Conservation (phyloP, 2,888 invertebrate genomes). For the Aporophyla nigra region DNA sequence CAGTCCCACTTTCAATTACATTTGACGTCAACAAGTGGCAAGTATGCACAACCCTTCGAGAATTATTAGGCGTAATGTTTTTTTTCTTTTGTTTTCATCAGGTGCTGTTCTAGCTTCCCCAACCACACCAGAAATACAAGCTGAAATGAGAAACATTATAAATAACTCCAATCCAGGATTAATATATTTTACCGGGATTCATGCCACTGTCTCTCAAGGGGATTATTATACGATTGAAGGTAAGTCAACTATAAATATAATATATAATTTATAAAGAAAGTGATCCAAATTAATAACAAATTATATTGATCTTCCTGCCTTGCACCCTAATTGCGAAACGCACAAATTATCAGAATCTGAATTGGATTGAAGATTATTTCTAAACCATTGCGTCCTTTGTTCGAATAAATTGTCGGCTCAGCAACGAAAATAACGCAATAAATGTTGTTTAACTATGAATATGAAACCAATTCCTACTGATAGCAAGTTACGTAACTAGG, state of each 20-base stretch:
- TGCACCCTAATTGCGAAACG: too few species aligned
- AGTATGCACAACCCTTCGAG: neutral
- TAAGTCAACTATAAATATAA: neutral
- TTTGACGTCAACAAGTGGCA: neutral
- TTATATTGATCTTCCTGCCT: too few species aligned
- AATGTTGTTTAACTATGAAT: too few species aligned
- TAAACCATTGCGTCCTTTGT: too few species aligned
- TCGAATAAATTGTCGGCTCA: too few species aligned
- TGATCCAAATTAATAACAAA: neutral
- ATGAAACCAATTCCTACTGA: too few species aligned
- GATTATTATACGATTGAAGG: slow-evolving; percentile 50
- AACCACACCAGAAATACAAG: slow-evolving; percentile 28
- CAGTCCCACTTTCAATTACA: too few species aligned
- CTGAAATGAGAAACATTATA: slow-evolving; percentile 35
- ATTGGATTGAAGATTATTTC: too few species aligned
- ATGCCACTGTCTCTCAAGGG: slow-evolving; percentile 56
- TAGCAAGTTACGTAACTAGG: too few species aligned
- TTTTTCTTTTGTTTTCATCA: slow-evolving; percentile 11
- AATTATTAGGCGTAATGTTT: neutral
- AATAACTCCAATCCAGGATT: slow-evolving; percentile 15
- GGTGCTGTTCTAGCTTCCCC: slow-evolving; percentile 59
- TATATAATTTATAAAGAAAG: neutral
- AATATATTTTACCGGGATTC: slow-evolving; percentile 54
- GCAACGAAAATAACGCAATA: too few species aligned
- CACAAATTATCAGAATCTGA: too few species aligned